Percentiles rank a stretch among this genome's conserved stretches.
phyloP scores from a whole-genome alignment of 2,113 vertebrate genomes.

The Euleptes europaea region DNA sequence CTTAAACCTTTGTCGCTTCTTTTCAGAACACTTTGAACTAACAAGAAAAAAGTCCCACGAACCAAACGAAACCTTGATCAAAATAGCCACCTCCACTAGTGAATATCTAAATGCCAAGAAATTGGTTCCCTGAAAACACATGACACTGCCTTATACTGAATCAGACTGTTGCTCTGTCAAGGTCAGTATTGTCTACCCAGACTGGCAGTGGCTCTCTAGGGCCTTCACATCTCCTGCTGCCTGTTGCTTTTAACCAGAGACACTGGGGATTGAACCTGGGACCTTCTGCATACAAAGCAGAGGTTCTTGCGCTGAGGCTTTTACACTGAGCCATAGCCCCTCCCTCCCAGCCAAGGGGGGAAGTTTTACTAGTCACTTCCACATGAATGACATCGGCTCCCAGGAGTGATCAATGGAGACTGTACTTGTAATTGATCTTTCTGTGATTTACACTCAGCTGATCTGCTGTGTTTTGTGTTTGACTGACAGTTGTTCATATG shows the following conservation, averaged over 20 bases:
- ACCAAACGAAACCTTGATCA: slow-evolving; percentile 25
- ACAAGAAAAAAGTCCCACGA: slow-evolving; percentile 6
- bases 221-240: no score
- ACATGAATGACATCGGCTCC: slow-evolving; percentile 15
- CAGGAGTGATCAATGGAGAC: slow-evolving; percentile 16
- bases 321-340: background rate
- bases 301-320: no score
- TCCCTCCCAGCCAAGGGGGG: slow-evolving; percentile 2
- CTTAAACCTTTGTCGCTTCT: background rate
- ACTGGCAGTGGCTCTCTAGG: no score
- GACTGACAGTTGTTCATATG: slow-evolving; percentile 26
- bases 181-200: no score
- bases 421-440: slow-evolving; percentile 32
- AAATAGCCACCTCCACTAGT: slow-evolving; percentile 1
- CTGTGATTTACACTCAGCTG: slow-evolving; percentile 9
- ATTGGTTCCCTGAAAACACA: background rate
- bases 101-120: slow-evolving; percentile 29
- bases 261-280: no score
- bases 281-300: no score
- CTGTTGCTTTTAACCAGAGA: no score
- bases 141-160: no score
- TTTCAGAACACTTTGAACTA: slow-evolving; percentile 22
- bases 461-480: slow-evolving; percentile 41
- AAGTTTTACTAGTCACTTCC: slow-evolving; percentile 24
- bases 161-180: no score